These are phyloP conservation scores for Macrosteles quadrilineatus DNA, from an alignment of 1,140 invertebrate genomes.

Conservation along the genomic window DNA sequence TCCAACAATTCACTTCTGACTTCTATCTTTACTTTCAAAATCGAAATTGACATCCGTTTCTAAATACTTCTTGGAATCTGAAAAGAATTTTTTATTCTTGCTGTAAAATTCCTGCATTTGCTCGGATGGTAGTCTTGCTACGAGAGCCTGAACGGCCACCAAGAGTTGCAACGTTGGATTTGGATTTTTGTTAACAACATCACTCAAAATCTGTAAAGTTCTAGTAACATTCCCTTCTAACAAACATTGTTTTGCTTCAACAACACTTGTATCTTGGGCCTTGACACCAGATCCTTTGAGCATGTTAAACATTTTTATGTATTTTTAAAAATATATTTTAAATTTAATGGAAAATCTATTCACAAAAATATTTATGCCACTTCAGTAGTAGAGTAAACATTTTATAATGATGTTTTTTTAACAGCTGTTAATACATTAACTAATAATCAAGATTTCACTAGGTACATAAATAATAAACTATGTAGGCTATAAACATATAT, in stretches of 20 bases:
- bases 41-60: neutral
- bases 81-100: slow-evolving; percentile 3
- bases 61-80: slow-evolving; percentile 1
- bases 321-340: slow-evolving; percentile 60
- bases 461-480: no score
- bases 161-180: neutral
- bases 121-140: neutral
- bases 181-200: neutral
- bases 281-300: no score
- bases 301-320: slow-evolving; percentile 4
- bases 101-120: neutral
- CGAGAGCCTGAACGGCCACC: neutral
- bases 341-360: no score
- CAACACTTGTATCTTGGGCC: no score
- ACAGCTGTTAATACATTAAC: no score
- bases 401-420: no score
- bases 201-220: neutral
- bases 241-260: neutral
- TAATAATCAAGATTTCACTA: no score
- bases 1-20: no score
- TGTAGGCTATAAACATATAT: no score
- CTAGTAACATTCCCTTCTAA: neutral
- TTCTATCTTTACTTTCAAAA: neutral
- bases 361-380: no score
- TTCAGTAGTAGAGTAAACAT: no score